These are phyloP conservation scores for Psittacula derbiana DNA, from an alignment of 2,797 vertebrate genomes.

Conservation along the genomic window DNA sequence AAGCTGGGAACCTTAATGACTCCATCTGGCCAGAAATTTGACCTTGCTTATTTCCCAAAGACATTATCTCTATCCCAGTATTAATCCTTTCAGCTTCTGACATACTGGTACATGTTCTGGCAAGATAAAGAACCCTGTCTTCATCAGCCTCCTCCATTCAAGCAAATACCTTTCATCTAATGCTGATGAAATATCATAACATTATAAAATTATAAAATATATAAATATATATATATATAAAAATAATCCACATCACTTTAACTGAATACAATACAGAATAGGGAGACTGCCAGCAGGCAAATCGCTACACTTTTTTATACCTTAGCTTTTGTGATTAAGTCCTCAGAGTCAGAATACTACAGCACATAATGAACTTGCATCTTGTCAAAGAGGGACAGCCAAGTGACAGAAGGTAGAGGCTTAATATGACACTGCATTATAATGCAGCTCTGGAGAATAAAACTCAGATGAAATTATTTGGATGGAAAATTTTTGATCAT, in stretches of 20 bases:
- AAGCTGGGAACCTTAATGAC: background rate
- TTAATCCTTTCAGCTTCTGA: background rate
- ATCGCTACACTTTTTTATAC: background rate
- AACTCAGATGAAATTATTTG: conserved; percentile 28
- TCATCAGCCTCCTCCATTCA: background rate
- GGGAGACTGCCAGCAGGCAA: background rate
- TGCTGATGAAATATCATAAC: background rate
- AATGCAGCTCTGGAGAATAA: conserved; percentile 2
- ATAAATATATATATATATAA: background rate
- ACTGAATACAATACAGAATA: background rate
- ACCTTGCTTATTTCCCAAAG: background rate
- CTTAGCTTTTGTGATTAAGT: background rate
- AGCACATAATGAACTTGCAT: conserved; percentile 28
- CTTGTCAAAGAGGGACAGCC: conserved; percentile 41
- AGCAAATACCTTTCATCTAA: background rate
- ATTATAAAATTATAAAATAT: background rate
- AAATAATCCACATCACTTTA: background rate
- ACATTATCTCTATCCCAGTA: background rate
- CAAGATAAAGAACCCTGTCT: background rate
- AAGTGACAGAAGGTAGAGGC: conserved; percentile 54
- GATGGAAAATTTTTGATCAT: background rate
- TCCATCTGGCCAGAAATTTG: background rate
- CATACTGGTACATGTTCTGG: background rate
- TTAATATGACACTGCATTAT: conserved; percentile 23
- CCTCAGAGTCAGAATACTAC: background rate